A percentile compares a stretch with the other conserved stretches of the same genome.
Conservation (phyloP, 2,797 vertebrate genomes). For the Premnoplex brunnescens region DNA sequence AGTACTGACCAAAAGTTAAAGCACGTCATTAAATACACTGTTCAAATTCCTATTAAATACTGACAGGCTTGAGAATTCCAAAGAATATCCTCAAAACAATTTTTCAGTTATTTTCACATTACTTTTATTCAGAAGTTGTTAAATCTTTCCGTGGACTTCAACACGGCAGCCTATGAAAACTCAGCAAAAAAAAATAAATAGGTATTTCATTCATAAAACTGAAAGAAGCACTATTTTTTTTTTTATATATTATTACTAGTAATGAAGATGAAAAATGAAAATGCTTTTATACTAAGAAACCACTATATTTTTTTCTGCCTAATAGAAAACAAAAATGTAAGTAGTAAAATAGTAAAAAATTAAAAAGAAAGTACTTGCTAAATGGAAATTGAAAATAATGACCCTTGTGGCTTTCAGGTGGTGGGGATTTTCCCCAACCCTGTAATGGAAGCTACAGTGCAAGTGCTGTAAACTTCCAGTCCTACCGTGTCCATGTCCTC, state of each 20-base stretch:
- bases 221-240: neutral
- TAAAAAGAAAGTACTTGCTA: neutral
- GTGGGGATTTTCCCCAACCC: rapidly evolving
- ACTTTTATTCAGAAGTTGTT: neutral
- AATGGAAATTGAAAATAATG: neutral
- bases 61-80: neutral
- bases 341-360: neutral
- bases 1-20: neutral
- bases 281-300: neutral
- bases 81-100: neutral
- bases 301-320: neutral
- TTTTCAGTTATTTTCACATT: neutral
- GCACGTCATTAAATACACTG: neutral
- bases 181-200: neutral
- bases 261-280: neutral
- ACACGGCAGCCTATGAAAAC: neutral
- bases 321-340: neutral
- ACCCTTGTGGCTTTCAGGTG: neutral
- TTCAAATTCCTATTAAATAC: neutral
- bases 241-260: neutral
- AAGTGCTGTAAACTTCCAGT: neutral
- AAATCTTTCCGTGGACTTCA: neutral
- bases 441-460: neutral
- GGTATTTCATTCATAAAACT: neutral
- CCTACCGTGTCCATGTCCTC: neutral